Evolutionary conservation across 2,888 invertebrate genomes (phyloP), one percentile per base, ranked within the genome.

Genomic region (Baccha elongata): DNA sequence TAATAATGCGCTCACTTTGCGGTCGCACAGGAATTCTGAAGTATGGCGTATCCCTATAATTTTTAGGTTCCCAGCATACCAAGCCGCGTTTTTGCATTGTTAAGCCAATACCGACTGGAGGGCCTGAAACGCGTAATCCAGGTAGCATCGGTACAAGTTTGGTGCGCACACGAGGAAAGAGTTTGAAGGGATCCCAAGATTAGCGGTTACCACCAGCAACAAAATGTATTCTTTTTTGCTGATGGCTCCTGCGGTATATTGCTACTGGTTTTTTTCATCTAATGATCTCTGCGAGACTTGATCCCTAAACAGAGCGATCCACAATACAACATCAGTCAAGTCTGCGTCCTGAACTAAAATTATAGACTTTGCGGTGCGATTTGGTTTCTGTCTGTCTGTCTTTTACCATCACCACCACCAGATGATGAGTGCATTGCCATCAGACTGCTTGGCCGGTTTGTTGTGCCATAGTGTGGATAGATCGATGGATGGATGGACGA

Each of bases 251-350:
- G 67, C 67, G 53, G 81, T 71, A 55, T 60, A 29, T 29, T 55
- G 83, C 83, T 83, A 83, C 83, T 78, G 83, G 83, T 83, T 83
- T 76, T n/a, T 68, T 58, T 55, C 52, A 50, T 83, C 76, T 83
- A 83, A 83, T 83, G 76, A 83, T 68, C 62, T 50, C 44, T 29
- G 68, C 62, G 62, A 68, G 52, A 67, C 67, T 68, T 72, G 83
- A 76, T 44, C 76, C 83, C 72, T 62, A 83, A 83, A 80, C 67
- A 48, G 69, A 68, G 19, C n/a, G n/a, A 64, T 64, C 17, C 52
- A 15, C 19, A 23, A 23, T 26, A 29, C 13, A 17, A 19, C 64
- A 50, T 75, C 74, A 67, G 67, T 60, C 65, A 29, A 60, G 78
- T 60, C 71, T 44, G 75, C 37, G 64, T 40, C 37, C 26, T 42